Base-by-base conservation (phyloP, 2,888 invertebrate genomes). In the Dorcus parallelipipedus region DNA sequence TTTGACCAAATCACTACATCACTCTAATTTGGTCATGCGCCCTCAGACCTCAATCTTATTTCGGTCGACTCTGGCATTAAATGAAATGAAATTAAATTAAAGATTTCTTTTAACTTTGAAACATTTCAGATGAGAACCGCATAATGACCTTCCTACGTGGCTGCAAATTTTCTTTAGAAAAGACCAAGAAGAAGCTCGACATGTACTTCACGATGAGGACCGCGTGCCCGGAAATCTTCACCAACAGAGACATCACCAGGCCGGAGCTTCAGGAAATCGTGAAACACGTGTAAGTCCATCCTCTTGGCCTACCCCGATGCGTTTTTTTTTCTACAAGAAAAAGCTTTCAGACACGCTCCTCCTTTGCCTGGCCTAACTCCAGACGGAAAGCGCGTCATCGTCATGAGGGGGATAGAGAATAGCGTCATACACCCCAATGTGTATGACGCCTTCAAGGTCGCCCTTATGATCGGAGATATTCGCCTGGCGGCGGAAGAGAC, bases 181-280 rank as follows among this genome's bases (percentile, higher is more conserved):
- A 90, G 79, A 87, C 89, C 76, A 93, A 93, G 79, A 85, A 85
- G 72, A 93, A 93, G 78, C 78, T 93, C 72, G 93, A 93, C 77
- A 91, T 92, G 90, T 93, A 91, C 78, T 92, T 91, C 76, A 92
- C 93, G 8, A 90, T 92, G 90, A 83, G 91, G 20, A 83, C 88
- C 4, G 89, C 91, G 1, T 86, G 89, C 38, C 93, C 93, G 0
- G 93, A 93, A 74, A 89, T 93, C 78, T 93, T 92, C 77, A 80
- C 82, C 58, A 86, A 91, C 74, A 83, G 91, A 62, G 91, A 93
- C 72, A 83, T 91, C 61, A 84, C 80, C 8, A 83, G 85, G 47
- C 87, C 89, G 0, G 90, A 91, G 69, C 77, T 92, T n/a, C 83
- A 84, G 69, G 86, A 88, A 66, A 84, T 91, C 52, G 74, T 85